A percentile compares a stretch with the other conserved stretches of the same genome.
Conservation (phyloP, 2,797 vertebrate genomes). For the Lepidocolaptes lacrymiger region DNA sequence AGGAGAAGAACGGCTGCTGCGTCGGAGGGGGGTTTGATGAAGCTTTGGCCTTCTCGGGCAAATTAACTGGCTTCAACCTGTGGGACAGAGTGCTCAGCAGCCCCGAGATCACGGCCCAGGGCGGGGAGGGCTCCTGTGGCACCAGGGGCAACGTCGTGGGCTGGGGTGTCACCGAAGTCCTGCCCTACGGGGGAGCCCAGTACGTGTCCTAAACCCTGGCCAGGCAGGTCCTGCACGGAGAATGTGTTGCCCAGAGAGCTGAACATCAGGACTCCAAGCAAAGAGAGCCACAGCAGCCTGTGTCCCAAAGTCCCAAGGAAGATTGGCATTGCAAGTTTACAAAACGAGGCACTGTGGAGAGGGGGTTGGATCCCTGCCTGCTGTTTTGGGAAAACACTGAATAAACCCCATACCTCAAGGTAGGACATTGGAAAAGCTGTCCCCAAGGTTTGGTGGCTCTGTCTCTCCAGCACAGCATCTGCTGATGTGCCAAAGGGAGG, state of each 20-base stretch:
- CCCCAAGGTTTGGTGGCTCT: background rate
- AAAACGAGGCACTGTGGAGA: background rate
- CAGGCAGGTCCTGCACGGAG: constrained; percentile 15
- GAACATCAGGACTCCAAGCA: accelerated
- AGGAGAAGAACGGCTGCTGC: constrained; percentile 90
- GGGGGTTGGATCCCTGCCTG: background rate
- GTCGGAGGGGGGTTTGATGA: constrained; percentile 81
- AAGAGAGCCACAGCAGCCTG: background rate
- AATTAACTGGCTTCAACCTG: constrained; percentile 92
- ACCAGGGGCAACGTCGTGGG: constrained; percentile 87
- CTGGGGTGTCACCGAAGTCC: constrained; percentile 92
- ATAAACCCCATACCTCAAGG: background rate
- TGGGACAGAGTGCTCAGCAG: constrained; percentile 87
- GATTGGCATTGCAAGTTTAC: background rate
- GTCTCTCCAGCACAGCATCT: background rate
- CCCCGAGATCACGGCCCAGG: constrained; percentile 79
- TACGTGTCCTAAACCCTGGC: constrained; percentile 79
- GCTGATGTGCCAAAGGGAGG: background rate
- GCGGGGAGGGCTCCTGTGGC: constrained; percentile 76
- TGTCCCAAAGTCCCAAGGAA: background rate
- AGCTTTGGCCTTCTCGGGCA: constrained; percentile 87
- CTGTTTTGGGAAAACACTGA: constrained; percentile 47
- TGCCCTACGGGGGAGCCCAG: constrained; percentile 88
- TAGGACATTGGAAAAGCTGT: background rate
- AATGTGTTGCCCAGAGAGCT: background rate